Percentiles rank a stretch among this genome's conserved stretches.
Conservation (phyloP, 2,888 invertebrate species). For the Elysia crispata region DNA sequence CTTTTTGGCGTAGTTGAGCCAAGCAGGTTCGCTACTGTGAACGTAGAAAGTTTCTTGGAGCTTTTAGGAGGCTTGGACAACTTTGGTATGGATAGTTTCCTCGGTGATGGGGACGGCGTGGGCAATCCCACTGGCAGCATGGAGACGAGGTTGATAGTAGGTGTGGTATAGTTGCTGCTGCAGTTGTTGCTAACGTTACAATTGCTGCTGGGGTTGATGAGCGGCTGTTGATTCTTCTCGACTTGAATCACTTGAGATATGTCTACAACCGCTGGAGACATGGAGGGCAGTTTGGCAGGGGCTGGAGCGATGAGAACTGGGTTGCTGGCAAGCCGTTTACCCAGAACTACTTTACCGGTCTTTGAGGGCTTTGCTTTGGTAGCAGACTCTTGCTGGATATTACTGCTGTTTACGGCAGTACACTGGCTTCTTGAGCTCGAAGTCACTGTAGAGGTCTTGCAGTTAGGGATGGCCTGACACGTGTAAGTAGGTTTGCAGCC, state of each 20-base stretch:
- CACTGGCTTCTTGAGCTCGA: too few relatives aligned
- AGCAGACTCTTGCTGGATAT: too few relatives aligned
- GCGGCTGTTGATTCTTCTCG: background rate
- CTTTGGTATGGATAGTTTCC: too few relatives aligned
- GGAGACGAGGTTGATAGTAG: slow-evolving; percentile 4
- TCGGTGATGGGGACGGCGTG: background rate
- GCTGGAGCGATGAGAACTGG: slow-evolving; percentile 43
- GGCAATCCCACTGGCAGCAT: slow-evolving; percentile 15
- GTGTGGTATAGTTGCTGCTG: background rate
- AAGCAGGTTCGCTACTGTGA: too few relatives aligned
- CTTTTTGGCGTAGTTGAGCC: too few relatives aligned
- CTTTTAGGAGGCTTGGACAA: too few relatives aligned
- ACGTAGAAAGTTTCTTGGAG: too few relatives aligned
- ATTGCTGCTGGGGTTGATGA: background rate
- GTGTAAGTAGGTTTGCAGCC: too few relatives aligned
- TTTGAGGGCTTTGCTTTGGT: background rate
- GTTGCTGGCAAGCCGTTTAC: slow-evolving; percentile 37
- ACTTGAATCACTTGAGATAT: background rate
- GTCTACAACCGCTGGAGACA: background rate
- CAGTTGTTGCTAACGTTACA: background rate
- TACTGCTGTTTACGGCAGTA: too few relatives aligned
- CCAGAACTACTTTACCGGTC: slow-evolving; percentile 2
- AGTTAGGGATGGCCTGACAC: too few relatives aligned
- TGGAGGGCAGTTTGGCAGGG: slow-evolving; percentile 34
- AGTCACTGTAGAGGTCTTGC: too few relatives aligned